Evolutionary conservation across 2,113 vertebrate species (phyloP), one percentile per base, ranked within the genome.

Genomic region (Danio rerio): DNA sequence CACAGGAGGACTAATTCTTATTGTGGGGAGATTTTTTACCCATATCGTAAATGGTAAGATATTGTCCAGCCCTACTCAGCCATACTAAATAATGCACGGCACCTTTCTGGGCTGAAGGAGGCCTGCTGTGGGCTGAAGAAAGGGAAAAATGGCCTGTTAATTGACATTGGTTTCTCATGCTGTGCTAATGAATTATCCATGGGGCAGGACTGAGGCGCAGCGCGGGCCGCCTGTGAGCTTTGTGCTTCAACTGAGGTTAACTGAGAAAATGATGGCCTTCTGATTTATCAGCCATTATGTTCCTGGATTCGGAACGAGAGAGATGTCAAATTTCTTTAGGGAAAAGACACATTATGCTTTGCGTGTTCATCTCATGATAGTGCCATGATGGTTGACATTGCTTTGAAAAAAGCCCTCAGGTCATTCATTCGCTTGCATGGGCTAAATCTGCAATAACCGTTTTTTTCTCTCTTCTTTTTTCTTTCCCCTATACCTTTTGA

Each of bases 181-280:
- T 88, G 91, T 69, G 88, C 86, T 55, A 92, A 92, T 92, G 83
- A 91, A 92, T 91, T 86, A 92, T 91, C 88, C 82, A 93, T 88
- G 81, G 81, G 56, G 50, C 73, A 61, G 8, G 80, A 83, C 85
- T 81, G 84, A 68, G 73, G 88, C 86, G 79, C 66, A 76, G 80
- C 69, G 55, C 58, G 72, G 79, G 75, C 84, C 20, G 69, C 73
- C 55, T 43, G 56, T 53, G 16, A 78, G 86, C 84, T 87, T 85
- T 78, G 65, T 42, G 40, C 83, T 47, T 74, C 9, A 9, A 58
- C 55, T 59, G n/a, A 47, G 71, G 40, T 47, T 61, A 58, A 61
- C 45, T 52, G 59, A 78, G 63, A 63, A 62, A 63, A 31, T 52
- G 12, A 78, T 63, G 20, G 20, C 4, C 75, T 63, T 78, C 20